Base-by-base conservation (phyloP, 2,888 invertebrate species). In the Alcis repandata region DNA sequence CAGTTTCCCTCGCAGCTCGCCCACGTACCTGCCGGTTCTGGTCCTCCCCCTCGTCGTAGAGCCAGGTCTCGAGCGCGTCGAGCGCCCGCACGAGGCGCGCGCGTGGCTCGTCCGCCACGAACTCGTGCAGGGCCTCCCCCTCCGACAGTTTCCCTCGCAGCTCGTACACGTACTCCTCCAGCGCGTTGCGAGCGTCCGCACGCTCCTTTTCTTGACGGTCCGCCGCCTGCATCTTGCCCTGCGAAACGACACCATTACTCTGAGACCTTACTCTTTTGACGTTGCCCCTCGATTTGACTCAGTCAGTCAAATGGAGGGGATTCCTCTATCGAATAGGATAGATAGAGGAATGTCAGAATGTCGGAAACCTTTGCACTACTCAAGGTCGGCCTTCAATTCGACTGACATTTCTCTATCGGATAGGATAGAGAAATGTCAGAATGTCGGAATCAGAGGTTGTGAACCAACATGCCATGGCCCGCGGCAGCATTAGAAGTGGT, bases 111-210 rank as follows among this genome's bases (percentile, higher is more conserved):
- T 97, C 97, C 1, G 95, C 93, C 20, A 98, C 95, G 85, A 96
- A 99, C 6, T 95, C 94, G 69, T 96, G 96, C 57, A 98, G 92
- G 40, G 96, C 94, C 68, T 96, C 96, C 20, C 97, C 97, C 63
- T 96, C 95, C 43, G 95, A 95, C 59, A 99, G 89, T 86, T 98
- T 98, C 65, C 97, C 97, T 60, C 99, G 95, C 88, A 99, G 95
- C 79, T 99, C 99, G 86, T 99, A 99, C 33, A 99, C 98, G 83
- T 98, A 99, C 89, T 99, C 99, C 88, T 99, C 99, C 0, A 99
- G 95, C 2, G 98, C 97, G 89, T 99, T 99, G 80, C 99, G 97
- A 0, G 98, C 98, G 88, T 99, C 99, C 6, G 98, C 96, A 53
- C 99, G 96, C 84, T 99, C 98, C 79, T 98, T 99, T 91, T 99